phyloP scores from a whole-genome alignment of 2,113 vertebrate genomes.

The Albula glossodonta region DNA sequence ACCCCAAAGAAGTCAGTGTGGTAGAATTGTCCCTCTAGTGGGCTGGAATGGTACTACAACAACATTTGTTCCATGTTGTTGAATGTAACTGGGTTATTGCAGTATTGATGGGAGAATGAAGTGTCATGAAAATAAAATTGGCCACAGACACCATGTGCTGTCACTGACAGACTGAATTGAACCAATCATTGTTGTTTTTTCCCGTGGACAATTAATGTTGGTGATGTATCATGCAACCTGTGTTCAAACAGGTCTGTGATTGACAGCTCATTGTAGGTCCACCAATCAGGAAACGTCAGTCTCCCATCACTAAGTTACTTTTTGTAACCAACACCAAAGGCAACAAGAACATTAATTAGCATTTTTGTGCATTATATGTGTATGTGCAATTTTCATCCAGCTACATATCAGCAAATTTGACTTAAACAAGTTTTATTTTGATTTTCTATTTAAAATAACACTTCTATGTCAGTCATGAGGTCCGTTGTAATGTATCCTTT shows the following conservation, averaged over 20 bases:
- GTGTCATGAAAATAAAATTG: no score
- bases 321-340: not conserved
- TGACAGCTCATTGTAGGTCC: no score
- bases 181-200: no score
- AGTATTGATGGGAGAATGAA: no score
- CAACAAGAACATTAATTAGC: not conserved
- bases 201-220: no score
- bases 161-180: no score
- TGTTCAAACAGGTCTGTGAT: no score
- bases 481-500: constrained; percentile 45
- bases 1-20: not conserved
- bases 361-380: not conserved
- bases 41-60: not conserved
- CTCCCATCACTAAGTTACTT: not conserved
- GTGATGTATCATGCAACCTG: no score
- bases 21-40: not conserved
- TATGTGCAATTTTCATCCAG: not conserved
- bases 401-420: not conserved
- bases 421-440: not conserved
- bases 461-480: constrained; percentile 32
- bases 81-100: not conserved
- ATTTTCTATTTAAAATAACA: not conserved
- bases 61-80: not conserved
- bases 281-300: no score
- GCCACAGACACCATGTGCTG: no score